phyloP scores from a whole-genome alignment of 1,140 invertebrate genomes.

The Aleiodes sp. region DNA sequence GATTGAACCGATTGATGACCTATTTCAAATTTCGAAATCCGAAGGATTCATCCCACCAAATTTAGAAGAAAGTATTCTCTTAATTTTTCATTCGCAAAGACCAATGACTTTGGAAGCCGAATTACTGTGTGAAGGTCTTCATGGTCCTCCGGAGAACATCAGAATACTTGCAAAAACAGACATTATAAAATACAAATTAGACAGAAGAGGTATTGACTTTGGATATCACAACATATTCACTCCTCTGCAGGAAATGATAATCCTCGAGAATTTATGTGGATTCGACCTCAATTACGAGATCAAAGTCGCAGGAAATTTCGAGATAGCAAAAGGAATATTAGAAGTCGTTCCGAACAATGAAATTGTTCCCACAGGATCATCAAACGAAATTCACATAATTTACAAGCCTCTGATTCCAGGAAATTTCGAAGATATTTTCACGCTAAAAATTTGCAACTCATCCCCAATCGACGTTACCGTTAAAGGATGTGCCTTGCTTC shows the following conservation, averaged over 20 bases:
- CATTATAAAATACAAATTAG: slow-evolving; percentile 51
- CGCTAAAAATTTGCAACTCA: slow-evolving; percentile 48
- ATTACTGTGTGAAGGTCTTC: slow-evolving; percentile 53
- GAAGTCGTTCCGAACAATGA: slow-evolving; percentile 44
- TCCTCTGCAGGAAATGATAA: slow-evolving; percentile 2
- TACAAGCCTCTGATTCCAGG: slow-evolving; percentile 49
- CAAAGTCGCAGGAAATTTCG: background rate
- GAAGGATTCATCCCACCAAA: slow-evolving; percentile 56
- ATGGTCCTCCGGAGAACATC: slow-evolving; percentile 54
- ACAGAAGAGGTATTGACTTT: slow-evolving; percentile 55
- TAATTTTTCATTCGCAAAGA: slow-evolving; percentile 54
- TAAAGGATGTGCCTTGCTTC: slow-evolving; percentile 48
- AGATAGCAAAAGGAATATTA: slow-evolving; percentile 33
- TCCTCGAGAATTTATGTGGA: slow-evolving; percentile 37
- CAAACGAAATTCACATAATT: slow-evolving; percentile 38
- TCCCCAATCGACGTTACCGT: slow-evolving; percentile 29
- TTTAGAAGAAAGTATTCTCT: slow-evolving; percentile 48
- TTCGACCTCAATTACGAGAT: slow-evolving; percentile 40
- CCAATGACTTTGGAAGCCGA: slow-evolving; percentile 46
- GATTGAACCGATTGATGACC: slow-evolving; percentile 37
- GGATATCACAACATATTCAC: slow-evolving; percentile 52
- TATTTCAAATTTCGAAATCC: slow-evolving; percentile 54
- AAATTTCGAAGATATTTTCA: slow-evolving; percentile 45
- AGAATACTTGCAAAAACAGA: slow-evolving; percentile 52
- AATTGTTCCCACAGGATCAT: slow-evolving; percentile 42